Evolutionary conservation across 2,888 invertebrate genomes (phyloP), one percentile per base, ranked within the genome.

Genomic region (Stenodera caucasica): DNA sequence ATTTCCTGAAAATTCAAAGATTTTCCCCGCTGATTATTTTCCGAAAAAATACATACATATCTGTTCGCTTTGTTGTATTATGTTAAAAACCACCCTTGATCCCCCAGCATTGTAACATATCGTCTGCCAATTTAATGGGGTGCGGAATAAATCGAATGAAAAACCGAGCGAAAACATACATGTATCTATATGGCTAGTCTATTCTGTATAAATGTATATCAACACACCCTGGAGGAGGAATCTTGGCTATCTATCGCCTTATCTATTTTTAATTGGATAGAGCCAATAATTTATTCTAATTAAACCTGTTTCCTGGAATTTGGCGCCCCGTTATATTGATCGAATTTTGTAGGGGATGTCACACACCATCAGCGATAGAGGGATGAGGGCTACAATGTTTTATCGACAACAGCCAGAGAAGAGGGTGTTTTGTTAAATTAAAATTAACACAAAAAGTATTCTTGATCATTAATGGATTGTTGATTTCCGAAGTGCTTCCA

Each of bases 261-360:
- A 65, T 64, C 68, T 65, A 62, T 67, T 66, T 68, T 69, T 71
- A 71, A 71, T 70, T 67, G 67, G 70, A 70, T 66, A 63, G 60
- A 2, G 63, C 51, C 63, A 67, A 70, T 70, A 71, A 71, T 71
- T 69, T 68, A 70, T 70, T 71, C 71, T 71, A 69, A 71, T 71
- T 69, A 69, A 69, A 69, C 60, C 64, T 66, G 61, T 60, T 64
- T 65, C 68, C 67, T 56, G 60, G 50, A 33, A 64, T 61, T 58
- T 52, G 18, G 18, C 11, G 37, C 12, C 5, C n/a, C 14, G 37
- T 40, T 40, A 9, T 40, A 40, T 40, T 40, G 18, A 40, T 40
- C 37, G 18, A 15, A 40, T 40, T 40, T 8, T 14, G 14, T 14
- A 35, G 35, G 18, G 37, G 18, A 40, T 40, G 14, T 5, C 5